Base-by-base conservation (phyloP, 2,797 vertebrate genomes). In the Centropyge bicolor region DNA sequence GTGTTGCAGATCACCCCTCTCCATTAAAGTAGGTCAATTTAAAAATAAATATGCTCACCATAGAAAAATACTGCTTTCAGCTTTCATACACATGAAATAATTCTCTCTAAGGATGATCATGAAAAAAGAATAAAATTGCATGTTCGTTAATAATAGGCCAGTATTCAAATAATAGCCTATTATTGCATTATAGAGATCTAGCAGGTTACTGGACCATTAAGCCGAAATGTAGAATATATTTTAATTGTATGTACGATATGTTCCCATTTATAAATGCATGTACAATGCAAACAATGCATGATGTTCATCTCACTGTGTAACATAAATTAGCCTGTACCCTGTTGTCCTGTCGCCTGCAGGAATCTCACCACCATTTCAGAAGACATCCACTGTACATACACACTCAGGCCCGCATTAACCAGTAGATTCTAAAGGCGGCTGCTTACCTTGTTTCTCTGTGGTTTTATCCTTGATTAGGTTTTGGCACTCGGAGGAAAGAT, bases 361-460 rank as follows among this genome's bases (percentile, higher is more conserved):
- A 74, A 54, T 41, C 24, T 19, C 54, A 72, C 19, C 51, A 7
- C 17, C 45, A 2, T 65, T 71, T 9, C 49, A 31, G 60, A 60
- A n/a, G 1, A 70, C 24, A 73, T 27, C 2, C 6, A 27, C 10
- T 19, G 10, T 2, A 22, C 27, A 13, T 10, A 19, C 8, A 54
- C 46, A 46, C 0, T 0, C 40, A 51, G 49, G 3, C 2, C 5
- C 19, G 1, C 27, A 8, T 49, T 51, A 45, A n/a, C 17, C 52
- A n/a, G 3, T 8, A 12, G 1, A 41, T 41, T 5, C 2, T 38
- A 8, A 64, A 35, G 48, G 1, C 8, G 22, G 19, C 0, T 38
- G 35, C 77, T 85, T 78, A 93, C 92, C 91, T 86, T 89, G 16
- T 71, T 16, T 43, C 38, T 41, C 17, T 54, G 52, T 20, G 40